Conservation (phyloP, 1,140 invertebrate genomes). For the Orussus abietinus region DNA sequence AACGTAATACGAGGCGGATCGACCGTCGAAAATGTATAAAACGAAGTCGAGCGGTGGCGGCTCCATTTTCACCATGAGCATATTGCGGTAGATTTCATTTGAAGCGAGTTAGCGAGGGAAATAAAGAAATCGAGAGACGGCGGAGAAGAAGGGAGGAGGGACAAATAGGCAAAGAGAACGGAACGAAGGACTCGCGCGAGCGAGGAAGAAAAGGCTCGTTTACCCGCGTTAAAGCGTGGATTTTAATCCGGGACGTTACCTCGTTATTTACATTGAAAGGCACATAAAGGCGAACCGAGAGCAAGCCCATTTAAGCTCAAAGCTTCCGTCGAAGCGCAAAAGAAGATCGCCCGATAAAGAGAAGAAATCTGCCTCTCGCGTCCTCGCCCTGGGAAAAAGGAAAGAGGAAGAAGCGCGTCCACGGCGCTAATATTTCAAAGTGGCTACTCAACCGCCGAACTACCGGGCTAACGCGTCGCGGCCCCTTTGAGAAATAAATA, state of each 20-base stretch:
- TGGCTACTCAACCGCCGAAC: too few species aligned
- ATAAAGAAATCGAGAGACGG: constrained; percentile 11
- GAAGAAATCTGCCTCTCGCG: neutral
- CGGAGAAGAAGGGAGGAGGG: constrained; percentile 10
- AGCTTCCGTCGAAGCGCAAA: neutral
- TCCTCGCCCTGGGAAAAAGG: too few species aligned
- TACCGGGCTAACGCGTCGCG: too few species aligned
- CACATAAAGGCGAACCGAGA: constrained; percentile 20
- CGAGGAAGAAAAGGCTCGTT: constrained; percentile 6
- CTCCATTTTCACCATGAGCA: too few species aligned
- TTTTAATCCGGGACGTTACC: constrained; percentile 29
- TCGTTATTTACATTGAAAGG: constrained; percentile 29
- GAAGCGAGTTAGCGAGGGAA: too few species aligned
- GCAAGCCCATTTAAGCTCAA: neutral
- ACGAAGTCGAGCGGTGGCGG: too few species aligned
- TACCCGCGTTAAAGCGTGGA: constrained; percentile 22
- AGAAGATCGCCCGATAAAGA: neutral
- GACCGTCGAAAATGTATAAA: too few species aligned
- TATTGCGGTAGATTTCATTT: neutral
- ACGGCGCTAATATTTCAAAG: too few species aligned
- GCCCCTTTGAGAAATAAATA: too few species aligned
- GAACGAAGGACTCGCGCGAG: neutral
- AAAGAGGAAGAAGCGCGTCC: too few species aligned
- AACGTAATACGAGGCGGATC: too few species aligned
- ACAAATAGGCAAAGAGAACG: constrained; percentile 1